Conservation (phyloP, 2,888 invertebrate genomes). For the Bimastos eiseni region DNA sequence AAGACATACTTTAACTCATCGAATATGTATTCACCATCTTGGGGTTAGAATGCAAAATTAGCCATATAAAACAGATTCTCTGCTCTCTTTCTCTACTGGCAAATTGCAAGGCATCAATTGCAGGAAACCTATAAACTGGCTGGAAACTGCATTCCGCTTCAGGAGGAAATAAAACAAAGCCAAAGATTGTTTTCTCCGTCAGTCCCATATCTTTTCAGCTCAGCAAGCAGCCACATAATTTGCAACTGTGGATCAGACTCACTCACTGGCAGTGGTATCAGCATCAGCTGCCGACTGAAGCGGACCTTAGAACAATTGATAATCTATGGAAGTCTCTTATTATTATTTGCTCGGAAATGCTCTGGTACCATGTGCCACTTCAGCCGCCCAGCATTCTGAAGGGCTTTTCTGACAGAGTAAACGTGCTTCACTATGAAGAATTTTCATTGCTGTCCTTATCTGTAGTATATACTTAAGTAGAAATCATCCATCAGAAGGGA, state of each 20-base stretch:
- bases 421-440: neutral
- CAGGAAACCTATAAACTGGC: neutral
- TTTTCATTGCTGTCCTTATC: neutral
- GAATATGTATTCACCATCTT: neutral
- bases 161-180: neutral
- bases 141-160: neutral
- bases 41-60: neutral
- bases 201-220: neutral
- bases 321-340: neutral
- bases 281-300: neutral
- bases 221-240: neutral
- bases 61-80: neutral
- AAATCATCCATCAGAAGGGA: neutral
- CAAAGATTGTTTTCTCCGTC: neutral
- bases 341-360: neutral
- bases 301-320: neutral
- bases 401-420: neutral
- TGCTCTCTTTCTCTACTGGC: neutral
- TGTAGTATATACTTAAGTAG: neutral
- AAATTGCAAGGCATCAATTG: too few relatives aligned
- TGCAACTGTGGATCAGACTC: neutral
- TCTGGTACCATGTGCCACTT: neutral
- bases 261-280: neutral
- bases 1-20: neutral
- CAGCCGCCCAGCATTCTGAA: neutral